Evolutionary conservation across 1,140 invertebrate genomes (phyloP), one percentile per base, ranked within the genome.

Genomic region (Trachymyrmex septentrionalis): DNA sequence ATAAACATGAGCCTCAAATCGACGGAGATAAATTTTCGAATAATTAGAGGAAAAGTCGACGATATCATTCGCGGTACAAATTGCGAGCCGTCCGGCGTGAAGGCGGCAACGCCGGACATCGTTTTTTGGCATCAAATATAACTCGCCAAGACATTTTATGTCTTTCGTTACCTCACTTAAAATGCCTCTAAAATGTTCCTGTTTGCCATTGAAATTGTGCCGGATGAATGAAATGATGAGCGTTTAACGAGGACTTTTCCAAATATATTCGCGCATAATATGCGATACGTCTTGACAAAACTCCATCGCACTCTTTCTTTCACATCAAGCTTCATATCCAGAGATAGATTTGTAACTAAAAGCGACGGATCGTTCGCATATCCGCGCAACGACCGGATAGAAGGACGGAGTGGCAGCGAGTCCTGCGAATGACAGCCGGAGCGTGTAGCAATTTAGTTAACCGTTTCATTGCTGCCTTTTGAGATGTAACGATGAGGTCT

Each of bases 391-490:
- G 73, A 30, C 24, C 69, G 61, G 24, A 67, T 50, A 50, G 50
- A 85, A 87, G 59, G 73, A 59, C 30, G 57, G 71, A 71, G 57
- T 66, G 61, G 53, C 63, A 72, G 81, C 21, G 55, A 21, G 64
- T 19, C 53, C 94, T 95, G 94, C 57, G 80, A 92, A 67, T 94
- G 94, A 95, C 94, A 93, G 94, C 90, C 66, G 88, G 88, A 89
- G 93, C 72, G 80, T 94, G 93, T 93, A 93, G 92, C 93, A 93
- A 94, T 93, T 93, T 93, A 93, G 94, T 93, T 94, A 94, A 94
- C 93, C 93, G 92, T 94, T 93, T 95, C 93, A 95, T 94, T 93
- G 93, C 92, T 94, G 91, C 93, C 91, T 94, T 94, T 95, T 91
- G 92, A 94, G 94, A 94, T 92, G 93, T 94, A 95, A 94, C 94